Conservation (phyloP, 2,888 invertebrate species). For the Ferrisia virgata region DNA sequence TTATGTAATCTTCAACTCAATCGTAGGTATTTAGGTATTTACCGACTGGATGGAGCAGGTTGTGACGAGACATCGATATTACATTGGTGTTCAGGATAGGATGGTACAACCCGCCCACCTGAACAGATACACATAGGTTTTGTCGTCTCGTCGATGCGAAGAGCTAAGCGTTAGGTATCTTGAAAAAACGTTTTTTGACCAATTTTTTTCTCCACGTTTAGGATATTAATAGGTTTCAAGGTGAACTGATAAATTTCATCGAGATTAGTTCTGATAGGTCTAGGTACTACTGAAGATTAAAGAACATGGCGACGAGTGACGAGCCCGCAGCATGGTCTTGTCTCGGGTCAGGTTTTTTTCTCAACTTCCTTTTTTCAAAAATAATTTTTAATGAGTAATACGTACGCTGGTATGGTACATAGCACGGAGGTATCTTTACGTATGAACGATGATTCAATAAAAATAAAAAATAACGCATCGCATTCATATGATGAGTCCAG, state of each 20-base stretch:
- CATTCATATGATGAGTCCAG: too few relatives aligned
- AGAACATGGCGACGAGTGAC: background rate
- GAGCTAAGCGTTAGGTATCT: background rate
- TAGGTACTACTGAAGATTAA: too few relatives aligned
- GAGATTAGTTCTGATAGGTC: background rate
- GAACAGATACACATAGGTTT: background rate
- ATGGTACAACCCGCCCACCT: background rate
- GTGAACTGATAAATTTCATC: background rate
- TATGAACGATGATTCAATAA: background rate
- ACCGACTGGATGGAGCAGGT: conserved; percentile 7
- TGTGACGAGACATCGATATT: conserved; percentile 21
- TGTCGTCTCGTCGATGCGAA: background rate
- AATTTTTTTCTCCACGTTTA: background rate
- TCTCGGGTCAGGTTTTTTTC: background rate
- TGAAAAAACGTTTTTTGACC: background rate
- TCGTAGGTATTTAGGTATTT: conserved; percentile 21
- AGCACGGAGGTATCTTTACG: background rate
- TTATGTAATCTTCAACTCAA: conserved; percentile 33
- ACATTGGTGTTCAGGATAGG: background rate
- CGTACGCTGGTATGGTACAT: too few relatives aligned
- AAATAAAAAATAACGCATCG: background rate
- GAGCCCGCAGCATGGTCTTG: background rate
- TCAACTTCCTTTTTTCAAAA: background rate
- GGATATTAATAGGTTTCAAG: background rate
- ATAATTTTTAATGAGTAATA: background rate